phyloP scores from a whole-genome alignment of 1,140 invertebrate genomes.

The Neodiprion pinetum region DNA sequence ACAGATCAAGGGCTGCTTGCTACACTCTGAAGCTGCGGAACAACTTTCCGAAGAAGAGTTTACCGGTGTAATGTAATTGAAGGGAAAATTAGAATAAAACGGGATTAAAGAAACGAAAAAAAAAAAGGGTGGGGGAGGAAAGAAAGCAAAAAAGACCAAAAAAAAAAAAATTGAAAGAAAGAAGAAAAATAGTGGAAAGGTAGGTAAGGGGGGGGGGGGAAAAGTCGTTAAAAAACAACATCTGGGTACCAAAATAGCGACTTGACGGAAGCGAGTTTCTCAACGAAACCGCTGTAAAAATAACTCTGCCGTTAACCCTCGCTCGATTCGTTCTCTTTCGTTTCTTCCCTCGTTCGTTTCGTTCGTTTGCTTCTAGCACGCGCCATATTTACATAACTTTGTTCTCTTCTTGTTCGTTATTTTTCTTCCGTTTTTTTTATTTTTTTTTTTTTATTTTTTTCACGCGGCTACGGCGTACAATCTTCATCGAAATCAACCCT shows the following conservation, averaged over 20 bases:
- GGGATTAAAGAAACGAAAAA: neutral
- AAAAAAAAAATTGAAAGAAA: neutral
- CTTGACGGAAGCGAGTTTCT: conserved; percentile 40
- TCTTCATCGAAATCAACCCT: too few species aligned
- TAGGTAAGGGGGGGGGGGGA: conserved; percentile 21
- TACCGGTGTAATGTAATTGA: neutral
- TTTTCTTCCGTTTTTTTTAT: neutral
- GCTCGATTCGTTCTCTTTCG: neutral
- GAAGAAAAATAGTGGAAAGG: neutral
- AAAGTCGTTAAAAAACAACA: conserved; percentile 20
- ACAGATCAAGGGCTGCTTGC: too few species aligned
- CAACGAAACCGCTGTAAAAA: conserved; percentile 38
- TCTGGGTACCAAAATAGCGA: conserved; percentile 36
- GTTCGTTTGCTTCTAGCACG: neutral
- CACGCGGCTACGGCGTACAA: too few species aligned
- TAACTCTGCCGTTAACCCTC: conserved; percentile 30
- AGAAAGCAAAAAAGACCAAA: conserved; percentile 1
- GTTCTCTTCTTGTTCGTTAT: conserved; percentile 4
- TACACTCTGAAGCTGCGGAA: too few species aligned
- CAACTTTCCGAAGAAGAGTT: too few species aligned
- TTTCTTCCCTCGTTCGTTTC: neutral
- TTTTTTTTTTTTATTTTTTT: too few species aligned
- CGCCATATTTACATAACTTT: conserved; percentile 43
- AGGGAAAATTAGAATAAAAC: neutral
- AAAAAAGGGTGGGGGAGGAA: neutral